Conservation (phyloP, 2,113 vertebrate species). For the Coptodon rendalli region DNA sequence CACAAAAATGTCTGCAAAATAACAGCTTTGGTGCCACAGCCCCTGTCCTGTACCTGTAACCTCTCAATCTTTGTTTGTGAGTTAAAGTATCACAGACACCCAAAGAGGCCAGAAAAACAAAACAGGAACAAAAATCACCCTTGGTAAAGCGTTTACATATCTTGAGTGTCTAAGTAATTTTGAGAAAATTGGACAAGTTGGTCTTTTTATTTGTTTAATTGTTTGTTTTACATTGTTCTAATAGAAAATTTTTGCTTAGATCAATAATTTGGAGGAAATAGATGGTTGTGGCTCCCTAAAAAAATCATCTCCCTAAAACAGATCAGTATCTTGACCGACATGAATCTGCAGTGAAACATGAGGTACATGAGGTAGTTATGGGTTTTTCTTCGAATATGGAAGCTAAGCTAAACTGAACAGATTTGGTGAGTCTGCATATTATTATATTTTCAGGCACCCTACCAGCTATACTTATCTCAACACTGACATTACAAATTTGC, state of each 20-base stretch:
- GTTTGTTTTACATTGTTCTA: not conserved
- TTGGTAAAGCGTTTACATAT: not conserved
- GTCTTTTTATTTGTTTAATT: not conserved
- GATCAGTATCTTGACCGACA: not conserved
- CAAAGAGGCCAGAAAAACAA: not conserved
- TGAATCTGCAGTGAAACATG: not conserved
- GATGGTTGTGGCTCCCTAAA: not conserved
- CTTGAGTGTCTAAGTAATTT: not conserved
- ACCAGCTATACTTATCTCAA: conserved; percentile 12
- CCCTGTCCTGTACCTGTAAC: not conserved
- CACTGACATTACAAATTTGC: conserved; percentile 32
- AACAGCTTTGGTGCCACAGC: not conserved
- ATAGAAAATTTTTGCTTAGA: not conserved
- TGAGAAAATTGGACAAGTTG: not conserved
- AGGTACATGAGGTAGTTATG: not conserved
- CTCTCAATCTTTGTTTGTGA: not conserved
- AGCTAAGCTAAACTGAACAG: not conserved
- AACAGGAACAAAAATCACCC: not conserved
- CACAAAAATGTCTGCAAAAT: not conserved
- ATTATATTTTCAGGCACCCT: not conserved
- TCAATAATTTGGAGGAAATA: not conserved
- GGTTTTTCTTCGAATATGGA: not conserved
- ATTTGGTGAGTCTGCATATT: not conserved
- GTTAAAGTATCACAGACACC: not conserved
- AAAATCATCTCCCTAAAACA: not conserved